Percentiles rank a stretch among this genome's conserved stretches.
Conservation (phyloP, 2,888 invertebrate species). For the Nomada goodeniana region DNA sequence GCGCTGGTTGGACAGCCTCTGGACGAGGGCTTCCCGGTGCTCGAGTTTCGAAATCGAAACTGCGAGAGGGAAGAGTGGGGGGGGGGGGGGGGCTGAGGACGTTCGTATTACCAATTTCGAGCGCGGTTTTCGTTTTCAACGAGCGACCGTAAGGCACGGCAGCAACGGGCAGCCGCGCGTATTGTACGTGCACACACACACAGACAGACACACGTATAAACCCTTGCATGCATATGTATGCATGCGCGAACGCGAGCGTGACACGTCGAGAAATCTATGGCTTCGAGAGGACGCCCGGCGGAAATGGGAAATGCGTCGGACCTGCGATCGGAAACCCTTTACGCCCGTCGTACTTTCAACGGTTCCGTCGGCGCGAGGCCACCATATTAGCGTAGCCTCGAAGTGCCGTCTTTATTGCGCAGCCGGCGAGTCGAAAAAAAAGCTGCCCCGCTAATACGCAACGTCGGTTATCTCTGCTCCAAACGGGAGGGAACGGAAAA, state of each 20-base stretch:
- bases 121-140: conserved; percentile 41
- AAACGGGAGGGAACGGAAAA: not conserved
- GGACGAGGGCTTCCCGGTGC: not conserved
- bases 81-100: not conserved
- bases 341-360: conserved; percentile 30
- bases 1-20: not conserved
- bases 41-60: conserved; percentile 42
- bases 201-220: too few species aligned
- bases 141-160: not conserved
- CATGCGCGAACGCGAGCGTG: not conserved
- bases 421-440: conserved; percentile 53
- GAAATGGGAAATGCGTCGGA: conserved; percentile 55
- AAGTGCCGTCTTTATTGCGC: conserved; percentile 66
- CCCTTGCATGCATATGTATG: not conserved
- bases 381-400: conserved; percentile 67
- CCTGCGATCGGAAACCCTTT: conserved; percentile 46
- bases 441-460: conserved; percentile 23
- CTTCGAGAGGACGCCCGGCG: conserved; percentile 34
- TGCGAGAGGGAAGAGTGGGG: not conserved
- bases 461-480: conserved; percentile 11
- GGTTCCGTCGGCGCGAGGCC: conserved; percentile 62
- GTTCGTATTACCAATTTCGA: conserved; percentile 49
- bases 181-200: not conserved
- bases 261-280: conserved; percentile 38
- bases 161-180: not conserved